Base-by-base conservation (phyloP, 1,140 invertebrate genomes). In the Ooceraea biroi region DNA sequence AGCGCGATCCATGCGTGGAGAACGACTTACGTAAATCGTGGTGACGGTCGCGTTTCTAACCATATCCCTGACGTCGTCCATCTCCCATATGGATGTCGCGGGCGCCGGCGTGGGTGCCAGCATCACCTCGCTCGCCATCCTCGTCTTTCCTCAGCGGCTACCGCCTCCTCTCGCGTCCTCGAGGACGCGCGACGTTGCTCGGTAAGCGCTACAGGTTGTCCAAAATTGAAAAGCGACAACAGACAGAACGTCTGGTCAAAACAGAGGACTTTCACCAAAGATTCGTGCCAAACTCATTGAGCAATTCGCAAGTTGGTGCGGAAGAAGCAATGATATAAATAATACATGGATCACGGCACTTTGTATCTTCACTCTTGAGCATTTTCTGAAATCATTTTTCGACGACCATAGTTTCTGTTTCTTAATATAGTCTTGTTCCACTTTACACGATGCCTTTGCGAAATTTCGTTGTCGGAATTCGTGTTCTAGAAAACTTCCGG, bases 61-160 rank as follows among this genome's bases (percentile, higher is more conserved):
- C 92, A 94, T 94, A 85, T 94, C 93, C 89, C 93, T 91, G 83
- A 94, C 91, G 87, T 94, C 94, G 88, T 94, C 93, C 83, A 93
- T 91, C 84, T 94, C 94, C 72, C 91, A 88, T 76, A 90, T 92
- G 77, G 93, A 92, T 89, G 93, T 77, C 69, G 77, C 86, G 78
- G 90, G 84, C 84, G 93, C 87, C 86, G 92, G 92, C 27, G 85
- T 60, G 25, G 92, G 91, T 82, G 93, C 93, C 88, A 94, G 80
- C 93, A 94, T 94, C 88, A 92, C 91, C 84, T 90, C 90, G 61
- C 91, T 92, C 19, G 90, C 90, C 91, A 92, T 92, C 77, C 80
- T 74, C 22, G 36, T 46, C 74, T 76, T 57, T 46, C 17, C 50
- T 57, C 65, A 50, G n/a, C 14, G n/a, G 14, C 22, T 12, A 19